Evolutionary conservation across 2,113 vertebrate genomes (phyloP).

Genomic region (Grammomys dolichurus): DNA sequence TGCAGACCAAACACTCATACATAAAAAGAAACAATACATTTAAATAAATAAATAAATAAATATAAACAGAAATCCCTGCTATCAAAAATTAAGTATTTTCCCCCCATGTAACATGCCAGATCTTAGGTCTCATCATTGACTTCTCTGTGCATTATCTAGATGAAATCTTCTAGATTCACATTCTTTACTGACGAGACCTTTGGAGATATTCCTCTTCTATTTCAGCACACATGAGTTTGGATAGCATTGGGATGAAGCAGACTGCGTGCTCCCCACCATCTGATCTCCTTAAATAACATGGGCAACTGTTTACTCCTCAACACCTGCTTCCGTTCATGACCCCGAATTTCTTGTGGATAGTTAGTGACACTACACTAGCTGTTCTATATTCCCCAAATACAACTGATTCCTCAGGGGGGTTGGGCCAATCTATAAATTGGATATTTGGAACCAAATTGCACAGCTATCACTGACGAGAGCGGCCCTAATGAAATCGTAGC

Average conservation of each 20-base stretch:
- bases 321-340: not conserved
- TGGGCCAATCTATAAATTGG: conserved; percentile 66
- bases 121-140: not conserved
- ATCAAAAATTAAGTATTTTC: conserved; percentile 23
- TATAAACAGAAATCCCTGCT: not conserved
- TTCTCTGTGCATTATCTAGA: not conserved
- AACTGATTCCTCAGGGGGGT: conserved; percentile 13
- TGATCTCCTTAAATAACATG: not conserved
- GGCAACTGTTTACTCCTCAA: not conserved
- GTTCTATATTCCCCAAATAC: conserved; percentile 42
- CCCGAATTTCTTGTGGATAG: conserved; percentile 38
- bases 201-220: not conserved
- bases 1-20: not conserved
- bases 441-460: conserved; percentile 82
- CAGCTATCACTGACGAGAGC: conserved; percentile 67
- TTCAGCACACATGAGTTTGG: not conserved
- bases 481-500: conserved; percentile 85
- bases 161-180: not conserved
- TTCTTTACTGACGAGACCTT: not conserved
- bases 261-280: not conserved
- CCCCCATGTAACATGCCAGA: not conserved
- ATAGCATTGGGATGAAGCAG: not conserved
- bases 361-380: conserved; percentile 32
- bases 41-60: not conserved
- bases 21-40: not conserved